phyloP scores from a whole-genome alignment of 1,140 invertebrate species.

The Trichonephila inaurata region DNA sequence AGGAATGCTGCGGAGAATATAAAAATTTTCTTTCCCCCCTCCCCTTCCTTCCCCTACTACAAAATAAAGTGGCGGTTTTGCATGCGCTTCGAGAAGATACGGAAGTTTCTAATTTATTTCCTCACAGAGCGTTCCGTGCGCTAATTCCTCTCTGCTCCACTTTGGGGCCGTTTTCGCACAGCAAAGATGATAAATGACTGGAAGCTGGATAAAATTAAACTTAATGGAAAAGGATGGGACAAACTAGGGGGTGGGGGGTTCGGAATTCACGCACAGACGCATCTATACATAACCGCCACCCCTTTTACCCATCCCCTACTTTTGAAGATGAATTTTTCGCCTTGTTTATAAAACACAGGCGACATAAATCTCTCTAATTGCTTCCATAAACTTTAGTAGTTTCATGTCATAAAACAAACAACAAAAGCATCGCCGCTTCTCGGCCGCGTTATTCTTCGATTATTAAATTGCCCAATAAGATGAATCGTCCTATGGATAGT shows the following conservation, averaged over 20 bases:
- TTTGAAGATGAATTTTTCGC: slow-evolving; percentile 63
- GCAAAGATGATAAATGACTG: slow-evolving; percentile 64
- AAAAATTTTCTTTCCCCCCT: slow-evolving; percentile 12
- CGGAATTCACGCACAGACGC: background rate
- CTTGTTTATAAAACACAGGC: slow-evolving; percentile 69
- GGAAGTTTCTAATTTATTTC: slow-evolving; percentile 70
- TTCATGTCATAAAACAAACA: slow-evolving; percentile 62
- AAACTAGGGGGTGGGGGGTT: background rate
- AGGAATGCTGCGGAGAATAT: slow-evolving; percentile 24
- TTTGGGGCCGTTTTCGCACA: background rate
- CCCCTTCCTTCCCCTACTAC: background rate
- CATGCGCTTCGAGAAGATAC: slow-evolving; percentile 32
- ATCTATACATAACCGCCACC: slow-evolving; percentile 29
- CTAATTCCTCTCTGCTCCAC: slow-evolving; percentile 51
- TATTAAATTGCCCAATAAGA: slow-evolving; percentile 72
- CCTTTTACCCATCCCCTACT: background rate
- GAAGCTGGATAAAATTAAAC: slow-evolving; percentile 71
- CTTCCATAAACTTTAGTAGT: slow-evolving; percentile 60
- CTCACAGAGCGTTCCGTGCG: slow-evolving; percentile 13
- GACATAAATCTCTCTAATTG: slow-evolving; percentile 71
- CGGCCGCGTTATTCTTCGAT: slow-evolving; percentile 43
- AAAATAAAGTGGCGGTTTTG: slow-evolving; percentile 65
- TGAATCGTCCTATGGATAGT: slow-evolving; percentile 10
- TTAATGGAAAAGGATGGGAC: slow-evolving; percentile 71
- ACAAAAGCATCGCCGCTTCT: slow-evolving; percentile 7